Percentiles rank a stretch among this genome's conserved stretches.
Evolutionary conservation across 2,888 invertebrate species (phyloP).

Genomic region (Mylabris sibirica): DNA sequence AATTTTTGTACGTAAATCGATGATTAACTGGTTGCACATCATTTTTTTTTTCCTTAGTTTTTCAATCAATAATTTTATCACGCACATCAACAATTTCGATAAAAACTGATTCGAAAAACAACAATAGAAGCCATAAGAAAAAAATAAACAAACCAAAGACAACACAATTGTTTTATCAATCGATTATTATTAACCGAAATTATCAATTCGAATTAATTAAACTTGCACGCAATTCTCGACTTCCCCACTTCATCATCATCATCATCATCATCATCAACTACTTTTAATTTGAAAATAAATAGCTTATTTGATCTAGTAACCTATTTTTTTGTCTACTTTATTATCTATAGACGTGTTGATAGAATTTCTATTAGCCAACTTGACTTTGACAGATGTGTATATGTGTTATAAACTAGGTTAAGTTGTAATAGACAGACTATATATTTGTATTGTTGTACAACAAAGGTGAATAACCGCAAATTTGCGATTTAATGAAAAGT

Average conservation of each 20-base stretch:
- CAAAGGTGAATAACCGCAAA: background rate
- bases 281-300: background rate
- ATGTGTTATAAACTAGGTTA: background rate
- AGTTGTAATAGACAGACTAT: background rate
- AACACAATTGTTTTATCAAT: background rate
- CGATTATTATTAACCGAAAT: constrained; percentile 4
- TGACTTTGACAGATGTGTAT: too few species aligned
- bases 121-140: background rate
- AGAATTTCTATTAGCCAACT: too few species aligned
- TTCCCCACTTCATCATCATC: background rate
- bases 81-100: constrained; percentile 1
- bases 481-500: background rate
- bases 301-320: background rate
- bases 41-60: background rate
- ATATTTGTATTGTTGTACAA: background rate
- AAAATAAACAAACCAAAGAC: background rate
- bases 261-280: background rate
- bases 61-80: background rate
- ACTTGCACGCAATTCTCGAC: background rate
- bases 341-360: too few species aligned
- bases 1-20: background rate
- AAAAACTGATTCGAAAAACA: background rate
- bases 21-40: background rate
- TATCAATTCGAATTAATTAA: constrained; percentile 6
- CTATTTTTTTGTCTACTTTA: too few species aligned